Evolutionary conservation across 2,888 invertebrate genomes (phyloP), one percentile per base, ranked within the genome.

Genomic region (Entomobrya proxima): DNA sequence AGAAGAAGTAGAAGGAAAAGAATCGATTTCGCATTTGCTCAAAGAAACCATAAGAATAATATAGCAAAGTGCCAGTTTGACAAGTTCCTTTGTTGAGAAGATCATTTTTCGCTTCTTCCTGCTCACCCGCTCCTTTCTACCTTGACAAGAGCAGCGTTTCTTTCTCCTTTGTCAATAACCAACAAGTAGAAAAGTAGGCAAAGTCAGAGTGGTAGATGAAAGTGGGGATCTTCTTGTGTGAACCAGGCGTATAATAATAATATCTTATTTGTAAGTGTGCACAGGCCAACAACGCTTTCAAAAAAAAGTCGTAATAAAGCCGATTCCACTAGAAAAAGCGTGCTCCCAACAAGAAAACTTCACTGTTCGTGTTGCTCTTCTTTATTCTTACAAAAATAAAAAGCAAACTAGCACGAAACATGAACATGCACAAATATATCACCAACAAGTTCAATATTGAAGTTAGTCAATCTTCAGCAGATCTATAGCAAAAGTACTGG

Each of bases 11-110:
- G 76, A 58, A 58, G 76, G 58, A 76, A 40, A 74, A 76, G 82
- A 76, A 83, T 83, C 76, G 82, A 83, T 83, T 83, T 83, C 82
- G 67, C 82, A 83, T 83, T 83, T 83, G 82, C 82, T 67, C 64
- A 67, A 37, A 50, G 82, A 83, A 83, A 83, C 82, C 82, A 83
- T 83, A 83, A 83, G 82, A 61, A 75, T 52, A 83, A 76, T 50
- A 76, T 40, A 76, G 67, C 75, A 83, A 76, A 75, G 67, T 67
- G 76, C 82, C 55, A 24, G 50, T 35, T 58, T 83, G 75, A 83
- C 82, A 83, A 75, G 82, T 67, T 76, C 64, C 35, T 55, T 58
- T 24, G 40, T 55, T 13, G 75, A 81, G 37, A 72, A 50, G 76
- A 83, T 75, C 82, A 83, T 83, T 83, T 83, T 76, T 76, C 74